Evolutionary conservation across 2,888 invertebrate species (phyloP), one percentile per base, ranked within the genome.

Genomic region (Eurytoma californica): DNA sequence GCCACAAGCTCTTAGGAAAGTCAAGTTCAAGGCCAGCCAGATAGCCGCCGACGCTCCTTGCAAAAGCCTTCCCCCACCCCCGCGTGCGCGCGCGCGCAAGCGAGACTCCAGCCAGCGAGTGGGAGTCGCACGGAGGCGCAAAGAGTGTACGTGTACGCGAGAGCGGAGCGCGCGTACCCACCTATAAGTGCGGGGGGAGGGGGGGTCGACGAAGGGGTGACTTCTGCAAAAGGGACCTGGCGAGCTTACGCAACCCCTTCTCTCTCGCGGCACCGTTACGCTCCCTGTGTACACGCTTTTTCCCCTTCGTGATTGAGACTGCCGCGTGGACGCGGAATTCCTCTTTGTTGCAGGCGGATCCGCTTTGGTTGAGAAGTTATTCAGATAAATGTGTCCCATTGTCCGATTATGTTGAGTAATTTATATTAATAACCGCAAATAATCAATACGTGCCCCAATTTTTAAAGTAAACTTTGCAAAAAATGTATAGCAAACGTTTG

Each of bases 1-100:
- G 75, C 57, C 74, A 72, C 72, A 30, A 68, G 82, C 84, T 84
- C 83, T 83, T 82, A 85, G 86, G 86, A 88, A 88, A 89, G 86
- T 87, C 89, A 89, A 89, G 89, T 89, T 89, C 89, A 89, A 88
- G 89, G 88, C 87, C 85, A 86, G 83, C 86, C 82, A 84, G 86
- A 85, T 85, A 83, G 77, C 53, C 74, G 68, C 76, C 39, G 57
- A 20, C 70, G 67, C 74, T 61, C 66, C 72, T 39, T 39, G 61
- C 68, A 0, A 55, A 39, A 63, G 47, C 60, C 65, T 61, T 72
- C 79, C 76, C 72, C 81, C 68, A 13, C 57, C 63, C 57, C 51
- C 12, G 28, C 69, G 3, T 5, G 12, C 28, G 49, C 61, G 30
- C 69, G 39, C 57, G 49, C 47, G 60, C 57, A 18, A 16, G 24